phyloP scores from a whole-genome alignment of 2,888 invertebrate genomes.

The Meteorus colon region DNA sequence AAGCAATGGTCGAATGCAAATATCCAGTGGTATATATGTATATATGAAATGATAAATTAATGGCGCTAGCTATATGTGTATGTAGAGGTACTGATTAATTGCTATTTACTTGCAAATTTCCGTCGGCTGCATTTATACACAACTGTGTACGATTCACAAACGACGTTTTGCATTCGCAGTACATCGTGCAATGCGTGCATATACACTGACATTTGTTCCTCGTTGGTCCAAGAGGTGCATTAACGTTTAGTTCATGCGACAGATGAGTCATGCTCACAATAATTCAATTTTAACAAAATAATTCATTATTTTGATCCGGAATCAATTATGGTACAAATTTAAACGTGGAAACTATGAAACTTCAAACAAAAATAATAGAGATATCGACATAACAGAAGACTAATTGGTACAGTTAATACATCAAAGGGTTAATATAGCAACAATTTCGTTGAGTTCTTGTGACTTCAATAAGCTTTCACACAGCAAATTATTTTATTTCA shows the following conservation, averaged over 20 bases:
- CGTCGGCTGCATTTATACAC: slow-evolving; percentile 63
- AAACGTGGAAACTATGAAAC: no score
- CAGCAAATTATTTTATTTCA: no score
- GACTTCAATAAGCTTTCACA: no score
- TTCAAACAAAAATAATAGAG: no score
- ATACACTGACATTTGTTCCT: slow-evolving; percentile 63
- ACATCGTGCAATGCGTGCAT: slow-evolving; percentile 33
- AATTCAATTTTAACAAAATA: neutral
- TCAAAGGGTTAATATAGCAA: no score
- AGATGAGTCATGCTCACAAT: neutral
- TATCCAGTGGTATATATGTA: slow-evolving; percentile 55
- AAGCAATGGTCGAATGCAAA: slow-evolving; percentile 57
- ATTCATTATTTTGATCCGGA: no score
- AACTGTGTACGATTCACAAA: slow-evolving; percentile 29
- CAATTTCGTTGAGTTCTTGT: no score
- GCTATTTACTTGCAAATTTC: slow-evolving; percentile 73
- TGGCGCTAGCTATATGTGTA: slow-evolving; percentile 64
- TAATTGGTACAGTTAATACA: no score
- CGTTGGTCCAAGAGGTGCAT: slow-evolving; percentile 61
- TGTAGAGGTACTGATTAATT: slow-evolving; percentile 66
- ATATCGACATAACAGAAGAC: no score
- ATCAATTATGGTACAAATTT: no score
- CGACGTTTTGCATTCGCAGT: slow-evolving; percentile 34
- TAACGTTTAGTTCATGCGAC: slow-evolving; percentile 45
- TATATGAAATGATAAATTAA: slow-evolving; percentile 69